These are phyloP conservation scores for Bacillus rossius DNA, from an alignment of 1,140 invertebrate genomes.

Conservation along the genomic window DNA sequence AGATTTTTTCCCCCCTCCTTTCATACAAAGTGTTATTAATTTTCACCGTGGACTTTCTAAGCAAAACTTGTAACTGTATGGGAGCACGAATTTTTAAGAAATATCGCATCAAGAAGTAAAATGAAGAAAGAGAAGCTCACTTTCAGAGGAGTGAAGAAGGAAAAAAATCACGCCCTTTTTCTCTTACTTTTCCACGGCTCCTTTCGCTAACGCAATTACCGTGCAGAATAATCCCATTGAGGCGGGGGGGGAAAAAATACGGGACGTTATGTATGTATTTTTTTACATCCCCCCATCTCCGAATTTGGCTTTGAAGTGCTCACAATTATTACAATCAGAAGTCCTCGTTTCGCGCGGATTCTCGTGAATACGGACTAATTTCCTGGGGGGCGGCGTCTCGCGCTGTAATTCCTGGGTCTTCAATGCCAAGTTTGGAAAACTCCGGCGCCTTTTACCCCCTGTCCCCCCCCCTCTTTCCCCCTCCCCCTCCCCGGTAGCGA, in stretches of 20 bases:
- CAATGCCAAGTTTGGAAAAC: slow-evolving; percentile 11
- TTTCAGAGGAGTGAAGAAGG: not conserved
- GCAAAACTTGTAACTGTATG: too few relatives aligned
- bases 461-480: slow-evolving; percentile 3
- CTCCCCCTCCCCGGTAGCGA: slow-evolving; percentile 11
- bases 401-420: slow-evolving; percentile 7
- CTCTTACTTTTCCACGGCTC: not conserved
- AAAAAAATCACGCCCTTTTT: slow-evolving; percentile 3
- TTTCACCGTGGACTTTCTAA: too few relatives aligned
- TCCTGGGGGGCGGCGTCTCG: not conserved
- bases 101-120: not conserved
- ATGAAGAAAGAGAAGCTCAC: not conserved
- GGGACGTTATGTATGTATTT: not conserved
- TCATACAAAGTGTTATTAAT: too few relatives aligned
- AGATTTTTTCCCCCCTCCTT: too few relatives aligned
- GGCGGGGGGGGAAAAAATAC: not conserved
- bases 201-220: slow-evolving; percentile 7
- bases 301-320: not conserved
- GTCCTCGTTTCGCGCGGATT: not conserved
- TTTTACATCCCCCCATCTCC: too few relatives aligned
- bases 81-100: too few relatives aligned
- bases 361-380: slow-evolving; percentile 7
- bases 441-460: slow-evolving; percentile 2
- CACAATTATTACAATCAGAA: slow-evolving; percentile 5
- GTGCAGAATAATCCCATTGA: slow-evolving; percentile 8